phyloP scores from a whole-genome alignment of 1,140 invertebrate genomes.

The Bombus polaris region DNA sequence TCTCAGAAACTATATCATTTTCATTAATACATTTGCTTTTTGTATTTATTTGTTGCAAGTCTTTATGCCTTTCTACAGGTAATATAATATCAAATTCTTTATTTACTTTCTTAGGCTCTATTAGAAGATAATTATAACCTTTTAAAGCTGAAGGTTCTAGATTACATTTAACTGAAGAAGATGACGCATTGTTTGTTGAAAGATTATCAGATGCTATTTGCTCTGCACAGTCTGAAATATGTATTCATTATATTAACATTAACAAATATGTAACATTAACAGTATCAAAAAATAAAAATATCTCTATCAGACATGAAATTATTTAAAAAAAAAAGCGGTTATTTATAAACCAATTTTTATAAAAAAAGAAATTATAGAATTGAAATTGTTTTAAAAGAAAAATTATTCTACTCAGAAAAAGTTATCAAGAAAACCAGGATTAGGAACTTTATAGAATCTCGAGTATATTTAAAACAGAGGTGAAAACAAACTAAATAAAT shows the following conservation, averaged over 20 bases:
- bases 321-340: background rate
- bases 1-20: constrained; percentile 12
- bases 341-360: background rate
- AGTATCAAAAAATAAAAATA: background rate
- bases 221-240: constrained; percentile 77
- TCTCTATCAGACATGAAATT: background rate
- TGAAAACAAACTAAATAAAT: background rate
- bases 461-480: background rate
- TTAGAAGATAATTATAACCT: constrained; percentile 38
- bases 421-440: background rate
- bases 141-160: constrained; percentile 40
- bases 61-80: constrained; percentile 53
- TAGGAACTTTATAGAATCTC: background rate
- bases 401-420: background rate
- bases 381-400: background rate
- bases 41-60: constrained; percentile 7
- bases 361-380: background rate
- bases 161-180: constrained; percentile 15
- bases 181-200: constrained; percentile 33
- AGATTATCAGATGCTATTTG: constrained; percentile 72
- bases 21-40: constrained; percentile 36
- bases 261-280: background rate
- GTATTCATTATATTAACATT: background rate
- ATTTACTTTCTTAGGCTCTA: constrained; percentile 51
- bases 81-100: constrained; percentile 45